These are phyloP conservation scores for Cololabis saira DNA, from an alignment of 2,113 vertebrate species.

Conservation along the genomic window DNA sequence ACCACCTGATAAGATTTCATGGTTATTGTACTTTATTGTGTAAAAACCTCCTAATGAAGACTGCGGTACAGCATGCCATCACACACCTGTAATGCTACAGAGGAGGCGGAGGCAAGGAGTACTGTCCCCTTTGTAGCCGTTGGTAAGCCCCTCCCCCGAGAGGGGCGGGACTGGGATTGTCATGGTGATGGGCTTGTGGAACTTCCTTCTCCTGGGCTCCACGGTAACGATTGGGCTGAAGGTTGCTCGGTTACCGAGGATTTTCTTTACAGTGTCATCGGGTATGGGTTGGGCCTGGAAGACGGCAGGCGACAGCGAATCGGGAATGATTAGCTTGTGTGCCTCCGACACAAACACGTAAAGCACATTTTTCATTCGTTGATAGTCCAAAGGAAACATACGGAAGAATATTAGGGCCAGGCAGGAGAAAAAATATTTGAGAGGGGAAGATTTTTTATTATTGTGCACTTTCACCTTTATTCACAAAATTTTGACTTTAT, in stretches of 20 bases:
- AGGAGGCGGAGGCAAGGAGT: slow-evolving; percentile 93
- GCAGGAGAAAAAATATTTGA: too few species aligned
- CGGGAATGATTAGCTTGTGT: background rate
- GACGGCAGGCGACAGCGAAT: background rate
- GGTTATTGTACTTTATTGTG: background rate
- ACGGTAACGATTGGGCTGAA: slow-evolving; percentile 99
- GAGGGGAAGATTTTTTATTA: too few species aligned
- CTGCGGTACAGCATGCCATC: background rate
- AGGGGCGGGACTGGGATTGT: slow-evolving; percentile 95
- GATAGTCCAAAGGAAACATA: background rate
- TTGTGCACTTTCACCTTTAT: too few species aligned
- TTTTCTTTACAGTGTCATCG: slow-evolving; percentile 95
- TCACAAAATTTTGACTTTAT: too few species aligned
- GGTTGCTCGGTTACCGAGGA: slow-evolving; percentile 94
- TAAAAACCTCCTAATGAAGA: background rate
- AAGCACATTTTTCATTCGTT: too few species aligned
- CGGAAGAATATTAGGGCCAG: too few species aligned
- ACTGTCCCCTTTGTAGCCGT: slow-evolving; percentile 92
- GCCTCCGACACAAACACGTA: background rate
- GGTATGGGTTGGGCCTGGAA: slow-evolving; percentile 93
- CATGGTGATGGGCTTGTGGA: slow-evolving; percentile 99
- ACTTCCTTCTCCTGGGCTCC: slow-evolving; percentile 97
- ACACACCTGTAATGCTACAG: slow-evolving; percentile 96
- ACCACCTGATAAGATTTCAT: slow-evolving; percentile 83
- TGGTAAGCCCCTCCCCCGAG: slow-evolving; percentile 89